Evolutionary conservation across 2,113 vertebrate genomes (phyloP).

Genomic region (Cardinalis cardinalis): DNA sequence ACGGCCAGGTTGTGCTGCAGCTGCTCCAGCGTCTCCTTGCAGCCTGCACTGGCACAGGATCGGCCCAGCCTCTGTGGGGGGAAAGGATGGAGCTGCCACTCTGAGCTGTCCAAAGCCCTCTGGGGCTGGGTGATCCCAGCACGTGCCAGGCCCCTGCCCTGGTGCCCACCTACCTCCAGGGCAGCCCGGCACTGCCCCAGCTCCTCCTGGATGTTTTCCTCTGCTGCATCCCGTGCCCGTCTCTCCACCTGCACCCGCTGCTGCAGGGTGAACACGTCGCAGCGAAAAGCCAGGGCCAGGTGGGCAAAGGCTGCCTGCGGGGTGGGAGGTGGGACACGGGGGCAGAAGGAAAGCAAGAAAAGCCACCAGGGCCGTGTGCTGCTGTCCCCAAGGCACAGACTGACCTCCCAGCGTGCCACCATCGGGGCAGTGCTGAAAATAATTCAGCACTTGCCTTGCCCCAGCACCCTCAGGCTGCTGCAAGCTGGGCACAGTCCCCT

Average conservation of each 20-base stretch:
- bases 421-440: background rate
- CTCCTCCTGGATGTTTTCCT: slow-evolving; percentile 84
- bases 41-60: slow-evolving; percentile 66
- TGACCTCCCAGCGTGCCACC: background rate
- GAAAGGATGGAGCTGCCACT: background rate
- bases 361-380: rapidly evolving
- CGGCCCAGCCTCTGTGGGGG: slow-evolving; percentile 68
- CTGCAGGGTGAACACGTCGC: slow-evolving; percentile 81
- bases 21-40: slow-evolving; percentile 70
- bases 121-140: background rate
- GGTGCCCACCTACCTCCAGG: slow-evolving; percentile 72
- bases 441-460: background rate
- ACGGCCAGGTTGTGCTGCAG: slow-evolving; percentile 76
- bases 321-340: background rate
- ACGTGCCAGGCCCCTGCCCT: background rate
- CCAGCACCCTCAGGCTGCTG: background rate
- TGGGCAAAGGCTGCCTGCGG: slow-evolving; percentile 76
- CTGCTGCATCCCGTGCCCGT: slow-evolving; percentile 77
- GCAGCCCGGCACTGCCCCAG: slow-evolving; percentile 73
- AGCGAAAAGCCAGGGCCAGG: slow-evolving; percentile 80
- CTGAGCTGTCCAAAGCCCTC: background rate
- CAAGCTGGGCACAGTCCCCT: background rate
- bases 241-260: slow-evolving; percentile 82
- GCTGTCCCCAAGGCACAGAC: background rate
- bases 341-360: background rate